phyloP scores from a whole-genome alignment of 1,140 invertebrate genomes.

The Microplitis demolitor region DNA sequence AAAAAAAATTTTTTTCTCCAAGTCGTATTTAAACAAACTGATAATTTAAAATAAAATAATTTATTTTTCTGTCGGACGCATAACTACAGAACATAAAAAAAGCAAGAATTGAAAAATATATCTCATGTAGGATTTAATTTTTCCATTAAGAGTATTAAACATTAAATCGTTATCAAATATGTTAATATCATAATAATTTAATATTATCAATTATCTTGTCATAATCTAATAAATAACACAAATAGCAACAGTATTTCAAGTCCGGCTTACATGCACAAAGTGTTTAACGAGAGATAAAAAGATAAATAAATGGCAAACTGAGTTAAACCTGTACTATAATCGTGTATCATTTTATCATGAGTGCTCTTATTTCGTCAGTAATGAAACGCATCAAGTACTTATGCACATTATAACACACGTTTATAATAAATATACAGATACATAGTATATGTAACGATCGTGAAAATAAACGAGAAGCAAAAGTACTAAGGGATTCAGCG shows the following conservation, averaged over 20 bases:
- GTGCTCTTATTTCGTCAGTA: constrained; percentile 14
- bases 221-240: background rate
- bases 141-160: too few relatives aligned
- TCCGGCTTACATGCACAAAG: background rate
- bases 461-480: background rate
- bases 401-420: background rate
- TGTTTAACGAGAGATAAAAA: background rate
- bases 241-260: background rate
- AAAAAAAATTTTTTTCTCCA: too few relatives aligned
- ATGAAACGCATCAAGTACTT: constrained; percentile 11
- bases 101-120: too few relatives aligned
- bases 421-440: background rate
- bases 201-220: background rate
- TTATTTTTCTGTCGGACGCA: too few relatives aligned
- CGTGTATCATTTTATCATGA: constrained; percentile 9
- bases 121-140: too few relatives aligned
- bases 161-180: too few relatives aligned
- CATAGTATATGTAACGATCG: background rate
- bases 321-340: constrained; percentile 17
- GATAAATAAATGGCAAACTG: constrained; percentile 10
- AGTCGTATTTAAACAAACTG: too few relatives aligned
- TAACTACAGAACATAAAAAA: too few relatives aligned
- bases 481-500: constrained; percentile 6
- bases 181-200: background rate
- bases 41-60: too few relatives aligned